Evolutionary conservation across 2,113 vertebrate species (phyloP), one percentile per base, ranked within the genome.

Genomic region (Notarius lentiginosus): DNA sequence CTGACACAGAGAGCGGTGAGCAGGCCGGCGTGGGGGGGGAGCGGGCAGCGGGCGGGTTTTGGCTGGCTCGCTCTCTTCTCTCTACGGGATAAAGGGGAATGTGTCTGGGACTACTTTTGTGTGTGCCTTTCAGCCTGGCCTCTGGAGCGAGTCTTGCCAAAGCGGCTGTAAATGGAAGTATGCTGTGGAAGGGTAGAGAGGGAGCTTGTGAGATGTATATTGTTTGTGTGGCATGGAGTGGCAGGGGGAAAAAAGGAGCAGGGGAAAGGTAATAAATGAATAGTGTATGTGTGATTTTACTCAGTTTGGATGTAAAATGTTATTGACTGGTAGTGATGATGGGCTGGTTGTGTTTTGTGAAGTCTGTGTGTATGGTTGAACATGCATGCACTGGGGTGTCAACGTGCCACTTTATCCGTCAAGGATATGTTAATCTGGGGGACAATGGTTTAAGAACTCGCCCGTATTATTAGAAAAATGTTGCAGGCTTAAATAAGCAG

Each of bases 41-140:
- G 77, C 72, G 61, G 87, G 86, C 51, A 89, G 88, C 47, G 56
- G 80, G 63, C 85, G 89, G 92, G 90, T 92, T 89, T 93, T 91
- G 88, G 90, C 86, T 77, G 15, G 58, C 65, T 82, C 27, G 10
- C 18, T 41, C 63, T 56, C 65, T 87, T 61, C 56, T 88, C 73
- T 90, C 82, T 58, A 75, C 55, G 65, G 91, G 88, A 89, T 91
- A 84, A 90, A 90, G 85, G 81, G 83, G 87, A 91, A 92, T 90
- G 90, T 91, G 82, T 92, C 87, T 87, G 87, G 75, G 87, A 88
- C 87, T 88, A 85, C 68, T 89, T 90, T 86, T 91, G 82, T 88
- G 88, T 83, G 84, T 76, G 65, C 87, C 79, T 88, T 84, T 89
- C 80, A 68, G 79, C 65, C 65, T 90, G 79, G 85, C 86, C 89